These are phyloP conservation scores for Tachycineta bicolor DNA, from an alignment of 2,113 vertebrate genomes.

Conservation along the genomic window DNA sequence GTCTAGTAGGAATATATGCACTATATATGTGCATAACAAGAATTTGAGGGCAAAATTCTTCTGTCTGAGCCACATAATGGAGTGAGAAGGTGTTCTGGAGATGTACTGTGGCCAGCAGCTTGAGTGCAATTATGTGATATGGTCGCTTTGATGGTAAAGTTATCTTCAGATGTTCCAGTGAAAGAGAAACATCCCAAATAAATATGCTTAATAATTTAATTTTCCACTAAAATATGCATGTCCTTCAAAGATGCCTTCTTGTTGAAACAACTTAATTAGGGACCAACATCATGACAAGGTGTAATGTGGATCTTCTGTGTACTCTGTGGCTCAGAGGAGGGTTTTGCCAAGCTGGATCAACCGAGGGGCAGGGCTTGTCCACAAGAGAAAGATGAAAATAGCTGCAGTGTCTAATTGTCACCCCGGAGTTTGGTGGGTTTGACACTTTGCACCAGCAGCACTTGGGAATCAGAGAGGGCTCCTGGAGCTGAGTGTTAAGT, in stretches of 20 bases:
- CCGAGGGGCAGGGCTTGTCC: accelerated
- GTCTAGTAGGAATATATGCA: neutral
- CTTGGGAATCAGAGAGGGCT: neutral
- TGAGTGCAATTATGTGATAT: neutral
- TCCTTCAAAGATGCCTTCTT: neutral
- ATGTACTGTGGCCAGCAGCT: neutral
- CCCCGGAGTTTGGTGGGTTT: neutral
- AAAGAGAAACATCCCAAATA: neutral
- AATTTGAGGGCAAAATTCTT: conserved; percentile 34
- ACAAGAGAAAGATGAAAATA: conserved; percentile 34
- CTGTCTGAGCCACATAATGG: neutral
- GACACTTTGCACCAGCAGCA: neutral
- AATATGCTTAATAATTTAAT: neutral
- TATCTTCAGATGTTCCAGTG: conserved; percentile 4
- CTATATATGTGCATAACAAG: neutral
- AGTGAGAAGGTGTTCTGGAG: neutral
- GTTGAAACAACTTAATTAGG: neutral
- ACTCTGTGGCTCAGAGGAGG: neutral
- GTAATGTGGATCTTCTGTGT: neutral
- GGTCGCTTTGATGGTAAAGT: neutral
- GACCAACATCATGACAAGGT: neutral
- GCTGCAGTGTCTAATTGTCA: neutral
- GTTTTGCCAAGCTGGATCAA: neutral
- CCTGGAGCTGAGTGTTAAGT: neutral
- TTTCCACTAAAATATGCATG: neutral